phyloP scores from a whole-genome alignment of 1,140 invertebrate genomes.

The Plodia interpunctella region DNA sequence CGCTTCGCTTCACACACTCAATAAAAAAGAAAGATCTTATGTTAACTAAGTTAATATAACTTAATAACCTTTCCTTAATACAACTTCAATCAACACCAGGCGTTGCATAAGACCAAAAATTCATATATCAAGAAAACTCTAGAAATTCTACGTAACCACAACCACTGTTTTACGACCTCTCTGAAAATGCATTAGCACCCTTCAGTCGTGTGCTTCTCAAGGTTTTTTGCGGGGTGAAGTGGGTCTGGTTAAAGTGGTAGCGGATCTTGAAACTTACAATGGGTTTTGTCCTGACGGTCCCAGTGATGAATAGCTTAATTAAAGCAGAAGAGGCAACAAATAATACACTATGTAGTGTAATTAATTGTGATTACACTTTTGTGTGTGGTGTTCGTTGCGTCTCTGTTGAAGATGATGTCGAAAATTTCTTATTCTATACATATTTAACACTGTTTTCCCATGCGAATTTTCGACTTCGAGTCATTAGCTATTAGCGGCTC shows the following conservation, averaged over 20 bases:
- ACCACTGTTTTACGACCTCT: neutral
- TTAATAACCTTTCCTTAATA: neutral
- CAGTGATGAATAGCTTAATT: slow-evolving; percentile 2
- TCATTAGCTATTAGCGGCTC: no score
- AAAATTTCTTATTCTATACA: no score
- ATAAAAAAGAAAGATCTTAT: no score
- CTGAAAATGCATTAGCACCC: neutral
- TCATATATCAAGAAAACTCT: neutral
- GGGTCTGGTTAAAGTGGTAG: neutral
- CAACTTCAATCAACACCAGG: neutral
- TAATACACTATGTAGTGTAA: neutral
- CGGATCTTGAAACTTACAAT: slow-evolving; percentile 1
- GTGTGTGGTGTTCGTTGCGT: neutral
- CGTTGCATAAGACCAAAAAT: neutral
- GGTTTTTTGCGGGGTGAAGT: neutral
- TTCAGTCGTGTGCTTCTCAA: neutral
- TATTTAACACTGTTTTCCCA: no score
- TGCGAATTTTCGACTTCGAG: no score
- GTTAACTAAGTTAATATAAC: no score
- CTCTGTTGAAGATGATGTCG: no score
- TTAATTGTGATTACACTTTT: neutral
- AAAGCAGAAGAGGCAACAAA: neutral
- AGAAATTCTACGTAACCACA: neutral
- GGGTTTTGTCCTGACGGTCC: neutral
- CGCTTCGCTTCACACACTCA: no score